Evolutionary conservation across 2,113 vertebrate genomes (phyloP).

Genomic region (Gambusia affinis): DNA sequence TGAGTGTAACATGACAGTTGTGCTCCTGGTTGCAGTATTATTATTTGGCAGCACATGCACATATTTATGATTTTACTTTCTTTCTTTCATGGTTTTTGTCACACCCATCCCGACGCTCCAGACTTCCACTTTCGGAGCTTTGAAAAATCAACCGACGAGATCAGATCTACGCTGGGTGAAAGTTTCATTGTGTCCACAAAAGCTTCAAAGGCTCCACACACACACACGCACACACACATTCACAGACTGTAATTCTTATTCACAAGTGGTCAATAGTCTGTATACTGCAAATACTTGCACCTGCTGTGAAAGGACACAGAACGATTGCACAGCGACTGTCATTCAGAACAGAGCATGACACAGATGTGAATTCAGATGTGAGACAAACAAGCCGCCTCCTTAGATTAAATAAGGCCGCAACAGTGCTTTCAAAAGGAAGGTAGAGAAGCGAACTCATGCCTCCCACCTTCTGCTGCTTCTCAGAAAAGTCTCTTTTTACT

Average conservation of each 20-base stretch:
- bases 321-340: constrained; percentile 70
- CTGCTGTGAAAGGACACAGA: constrained; percentile 62
- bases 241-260: constrained; percentile 41
- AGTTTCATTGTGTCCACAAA: constrained; percentile 45
- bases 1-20: constrained; percentile 72
- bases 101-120: constrained; percentile 38
- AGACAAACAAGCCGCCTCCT: constrained; percentile 52
- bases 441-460: not conserved
- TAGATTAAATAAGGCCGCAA: constrained; percentile 54
- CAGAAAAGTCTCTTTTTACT: constrained; percentile 63
- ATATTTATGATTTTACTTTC: constrained; percentile 40
- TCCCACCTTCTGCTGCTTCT: constrained; percentile 24
- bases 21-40: constrained; percentile 78
- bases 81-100: constrained; percentile 20
- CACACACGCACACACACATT: constrained; percentile 5
- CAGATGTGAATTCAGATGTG: constrained; percentile 55
- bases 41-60: constrained; percentile 79
- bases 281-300: constrained; percentile 66
- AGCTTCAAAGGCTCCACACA: constrained; percentile 50
- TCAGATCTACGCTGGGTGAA: constrained; percentile 38
- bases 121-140: constrained; percentile 7
- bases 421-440: constrained; percentile 55
- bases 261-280: constrained; percentile 57
- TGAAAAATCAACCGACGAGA: constrained; percentile 13
- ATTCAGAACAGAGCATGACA: constrained; percentile 54